A percentile compares a stretch with the other conserved stretches of the same genome.
Conservation (phyloP, 2,113 vertebrate species). For the Columba janthina region DNA sequence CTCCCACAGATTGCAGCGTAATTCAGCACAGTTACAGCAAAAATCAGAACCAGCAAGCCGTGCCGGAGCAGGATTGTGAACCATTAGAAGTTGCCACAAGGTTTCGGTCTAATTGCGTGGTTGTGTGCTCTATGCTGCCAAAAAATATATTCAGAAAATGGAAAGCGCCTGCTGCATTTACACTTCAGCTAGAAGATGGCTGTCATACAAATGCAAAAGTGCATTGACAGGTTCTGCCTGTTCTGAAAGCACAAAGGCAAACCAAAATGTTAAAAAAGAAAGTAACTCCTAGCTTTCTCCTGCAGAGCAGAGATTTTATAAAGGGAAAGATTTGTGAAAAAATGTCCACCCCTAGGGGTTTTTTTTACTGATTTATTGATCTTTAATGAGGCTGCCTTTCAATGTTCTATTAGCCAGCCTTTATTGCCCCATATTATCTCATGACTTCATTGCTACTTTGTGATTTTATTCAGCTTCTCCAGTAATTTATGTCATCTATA, state of each 20-base stretch:
- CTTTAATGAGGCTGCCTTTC: neutral
- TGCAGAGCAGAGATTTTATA: neutral
- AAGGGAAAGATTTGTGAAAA: neutral
- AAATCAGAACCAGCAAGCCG: neutral
- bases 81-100: neutral
- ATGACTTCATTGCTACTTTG: constrained; percentile 5
- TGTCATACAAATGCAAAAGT: neutral
- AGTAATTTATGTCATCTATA: neutral
- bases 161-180: neutral
- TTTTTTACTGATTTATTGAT: neutral
- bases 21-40: neutral
- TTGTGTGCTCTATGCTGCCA: neutral
- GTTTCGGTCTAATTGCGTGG: neutral
- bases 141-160: neutral
- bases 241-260: neutral
- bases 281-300: neutral
- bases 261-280: neutral
- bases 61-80: neutral
- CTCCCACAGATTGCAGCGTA: neutral
- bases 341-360: neutral
- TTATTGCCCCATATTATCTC: constrained; percentile 6
- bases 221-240: neutral
- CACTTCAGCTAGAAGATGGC: neutral
- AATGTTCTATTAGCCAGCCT: constrained; percentile 10
- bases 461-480: neutral